Evolutionary conservation across 2,797 vertebrate species (phyloP).

Genomic region (Corythornis leucogaster): DNA sequence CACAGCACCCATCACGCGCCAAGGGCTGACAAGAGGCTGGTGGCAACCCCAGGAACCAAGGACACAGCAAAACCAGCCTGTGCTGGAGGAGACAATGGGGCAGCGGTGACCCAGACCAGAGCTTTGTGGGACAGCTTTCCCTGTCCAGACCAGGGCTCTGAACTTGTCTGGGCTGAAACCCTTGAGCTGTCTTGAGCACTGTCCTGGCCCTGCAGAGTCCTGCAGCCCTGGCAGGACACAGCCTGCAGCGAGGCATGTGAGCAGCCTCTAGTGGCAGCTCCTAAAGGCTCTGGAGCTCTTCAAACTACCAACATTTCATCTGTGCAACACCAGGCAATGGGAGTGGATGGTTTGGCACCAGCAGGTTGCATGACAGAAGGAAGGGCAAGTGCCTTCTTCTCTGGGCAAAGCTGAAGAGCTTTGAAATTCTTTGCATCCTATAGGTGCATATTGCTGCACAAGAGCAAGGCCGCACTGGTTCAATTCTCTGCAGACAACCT

Average conservation of each 20-base stretch:
- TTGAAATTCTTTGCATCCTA: background rate
- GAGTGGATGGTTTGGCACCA: background rate
- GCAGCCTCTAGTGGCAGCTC: conserved; percentile 54
- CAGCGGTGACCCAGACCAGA: background rate
- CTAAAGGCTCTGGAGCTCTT: background rate
- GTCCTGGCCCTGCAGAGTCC: background rate
- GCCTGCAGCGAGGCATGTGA: background rate
- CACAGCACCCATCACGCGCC: background rate
- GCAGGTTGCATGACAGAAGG: background rate
- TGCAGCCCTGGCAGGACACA: background rate
- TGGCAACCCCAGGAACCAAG: rapidly evolving
- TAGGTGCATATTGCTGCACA: background rate
- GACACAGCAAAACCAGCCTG: background rate
- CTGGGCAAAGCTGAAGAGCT: background rate
- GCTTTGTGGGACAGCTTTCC: background rate
- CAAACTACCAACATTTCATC: background rate
- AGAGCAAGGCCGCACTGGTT: background rate
- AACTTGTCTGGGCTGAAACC: background rate
- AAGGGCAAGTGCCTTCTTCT: background rate
- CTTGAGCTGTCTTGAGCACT: background rate
- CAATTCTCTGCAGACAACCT: background rate
- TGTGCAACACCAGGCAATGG: background rate
- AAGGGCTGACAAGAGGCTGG: background rate
- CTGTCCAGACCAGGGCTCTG: background rate
- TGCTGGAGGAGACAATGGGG: background rate